Evolutionary conservation across 2,797 vertebrate genomes (phyloP).

Genomic region (Chloroceryle amazona): DNA sequence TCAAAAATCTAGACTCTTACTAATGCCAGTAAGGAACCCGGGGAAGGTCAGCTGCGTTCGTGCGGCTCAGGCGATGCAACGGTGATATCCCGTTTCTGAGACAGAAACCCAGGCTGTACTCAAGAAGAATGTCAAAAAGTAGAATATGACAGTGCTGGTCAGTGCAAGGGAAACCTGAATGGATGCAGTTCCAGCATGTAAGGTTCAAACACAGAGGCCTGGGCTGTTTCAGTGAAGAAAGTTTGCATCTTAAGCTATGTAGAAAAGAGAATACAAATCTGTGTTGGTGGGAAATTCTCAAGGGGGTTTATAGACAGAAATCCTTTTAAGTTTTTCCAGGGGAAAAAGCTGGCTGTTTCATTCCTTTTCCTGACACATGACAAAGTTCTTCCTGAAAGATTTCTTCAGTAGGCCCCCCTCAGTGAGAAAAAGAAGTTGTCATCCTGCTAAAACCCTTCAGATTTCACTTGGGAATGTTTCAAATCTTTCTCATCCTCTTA

Average conservation of each 20-base stretch:
- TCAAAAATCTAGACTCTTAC: neutral
- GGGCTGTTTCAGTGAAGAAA: neutral
- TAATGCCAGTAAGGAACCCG: neutral
- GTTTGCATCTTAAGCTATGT: neutral
- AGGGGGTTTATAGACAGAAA: neutral
- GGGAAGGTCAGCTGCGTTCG: neutral
- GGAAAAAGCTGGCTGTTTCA: neutral
- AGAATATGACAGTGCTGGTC: neutral
- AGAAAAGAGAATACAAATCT: neutral
- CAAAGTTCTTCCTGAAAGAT: slow-evolving; percentile 23
- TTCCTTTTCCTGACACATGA: neutral
- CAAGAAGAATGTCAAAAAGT: neutral
- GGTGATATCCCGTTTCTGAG: neutral
- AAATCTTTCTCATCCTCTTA: slow-evolving; percentile 62
- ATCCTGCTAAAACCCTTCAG: slow-evolving; percentile 54
- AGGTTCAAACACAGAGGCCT: neutral
- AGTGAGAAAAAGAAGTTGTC: slow-evolving; percentile 32
- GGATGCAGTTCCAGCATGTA: rapidly evolving
- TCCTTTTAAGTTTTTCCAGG: neutral
- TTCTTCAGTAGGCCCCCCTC: slow-evolving; percentile 39
- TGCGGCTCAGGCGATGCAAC: neutral
- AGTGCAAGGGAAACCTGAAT: neutral
- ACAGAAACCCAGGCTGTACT: neutral
- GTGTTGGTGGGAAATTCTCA: neutral
- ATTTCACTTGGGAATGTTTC: slow-evolving; percentile 56